phyloP scores from a whole-genome alignment of 2,888 invertebrate species.

The Cybosia mesomella region DNA sequence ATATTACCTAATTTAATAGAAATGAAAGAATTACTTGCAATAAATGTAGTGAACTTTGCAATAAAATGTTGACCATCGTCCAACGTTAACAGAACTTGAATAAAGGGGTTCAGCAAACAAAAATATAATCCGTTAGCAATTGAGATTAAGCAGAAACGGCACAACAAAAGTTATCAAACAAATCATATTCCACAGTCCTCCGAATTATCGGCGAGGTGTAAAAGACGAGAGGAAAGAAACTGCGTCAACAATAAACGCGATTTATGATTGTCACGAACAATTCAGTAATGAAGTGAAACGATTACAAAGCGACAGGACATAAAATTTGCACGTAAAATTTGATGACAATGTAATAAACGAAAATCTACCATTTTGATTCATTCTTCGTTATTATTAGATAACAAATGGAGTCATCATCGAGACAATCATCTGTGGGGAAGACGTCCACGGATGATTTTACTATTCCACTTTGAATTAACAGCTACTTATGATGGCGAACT shows the following conservation, averaged over 20 bases:
- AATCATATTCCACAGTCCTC: constrained; percentile 5
- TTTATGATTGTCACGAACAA: constrained; percentile 3
- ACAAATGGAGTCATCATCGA: neutral
- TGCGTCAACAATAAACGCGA: constrained; percentile 1
- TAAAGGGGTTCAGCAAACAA: neutral
- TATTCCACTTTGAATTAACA: neutral
- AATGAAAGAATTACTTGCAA: neutral
- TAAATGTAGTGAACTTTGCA: neutral
- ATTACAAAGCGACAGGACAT: neutral
- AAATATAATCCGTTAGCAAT: constrained; percentile 4
- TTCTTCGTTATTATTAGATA: neutral
- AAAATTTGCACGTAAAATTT: neutral
- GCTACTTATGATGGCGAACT: neutral
- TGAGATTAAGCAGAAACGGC: neutral
- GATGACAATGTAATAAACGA: neutral
- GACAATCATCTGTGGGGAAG: too few relatives aligned
- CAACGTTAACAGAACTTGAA: neutral
- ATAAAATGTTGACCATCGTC: neutral
- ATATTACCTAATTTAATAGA: neutral
- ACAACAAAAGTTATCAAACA: neutral
- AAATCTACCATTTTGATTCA: neutral
- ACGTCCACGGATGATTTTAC: too few relatives aligned
- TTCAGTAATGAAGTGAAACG: neutral
- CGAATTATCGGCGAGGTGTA: constrained; percentile 2
- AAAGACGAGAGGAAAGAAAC: neutral